phyloP scores from a whole-genome alignment of 2,113 vertebrate species.

The Meles meles region DNA sequence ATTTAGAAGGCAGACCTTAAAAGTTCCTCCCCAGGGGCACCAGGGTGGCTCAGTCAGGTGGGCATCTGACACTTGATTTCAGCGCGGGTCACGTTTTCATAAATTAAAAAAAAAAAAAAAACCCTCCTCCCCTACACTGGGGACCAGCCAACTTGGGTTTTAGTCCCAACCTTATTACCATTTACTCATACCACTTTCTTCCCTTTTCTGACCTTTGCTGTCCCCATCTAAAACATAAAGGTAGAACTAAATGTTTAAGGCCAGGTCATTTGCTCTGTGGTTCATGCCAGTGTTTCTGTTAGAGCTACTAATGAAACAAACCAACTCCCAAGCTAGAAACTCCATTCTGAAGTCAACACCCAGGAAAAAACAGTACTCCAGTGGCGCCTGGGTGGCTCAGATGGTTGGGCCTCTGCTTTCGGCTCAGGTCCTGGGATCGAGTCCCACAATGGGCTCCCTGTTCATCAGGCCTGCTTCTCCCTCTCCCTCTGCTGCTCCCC shows the following conservation, averaged over 20 bases:
- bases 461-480: too few species aligned
- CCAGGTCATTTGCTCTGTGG: background rate
- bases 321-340: conserved; percentile 11
- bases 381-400: background rate
- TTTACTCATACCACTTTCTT: conserved; percentile 29
- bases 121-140: background rate
- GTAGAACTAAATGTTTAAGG: background rate
- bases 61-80: background rate
- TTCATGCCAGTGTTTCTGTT: background rate
- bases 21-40: background rate
- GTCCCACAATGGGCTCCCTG: too few species aligned
- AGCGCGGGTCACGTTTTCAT: background rate
- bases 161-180: background rate
- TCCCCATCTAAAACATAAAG: background rate
- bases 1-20: conserved; percentile 24
- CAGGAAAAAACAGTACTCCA: background rate
- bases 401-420: too few species aligned
- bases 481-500: too few species aligned
- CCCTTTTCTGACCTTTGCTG: background rate
- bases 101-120: background rate
- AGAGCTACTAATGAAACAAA: conserved; percentile 17
- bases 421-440: too few species aligned
- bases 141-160: background rate
- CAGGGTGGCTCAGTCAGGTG: background rate
- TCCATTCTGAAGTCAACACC: conserved; percentile 13